Evolutionary conservation across 1,140 invertebrate species (phyloP), one percentile per base, ranked within the genome.

Genomic region (Trichogramma pretiosum): DNA sequence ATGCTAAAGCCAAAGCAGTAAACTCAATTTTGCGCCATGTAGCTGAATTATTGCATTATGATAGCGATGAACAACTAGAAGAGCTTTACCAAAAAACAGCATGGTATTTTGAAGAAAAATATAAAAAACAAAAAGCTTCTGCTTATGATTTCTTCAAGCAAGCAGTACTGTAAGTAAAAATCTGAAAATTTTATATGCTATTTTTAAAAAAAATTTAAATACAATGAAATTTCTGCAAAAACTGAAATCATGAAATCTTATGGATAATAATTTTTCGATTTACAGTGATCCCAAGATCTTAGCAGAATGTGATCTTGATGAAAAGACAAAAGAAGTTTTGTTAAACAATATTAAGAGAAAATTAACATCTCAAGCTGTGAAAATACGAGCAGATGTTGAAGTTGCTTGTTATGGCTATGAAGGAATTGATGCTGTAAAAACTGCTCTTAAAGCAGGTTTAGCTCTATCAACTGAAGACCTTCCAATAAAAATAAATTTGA

Each of bases 101-200:
- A 1, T 99, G 97, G 97, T 78, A 86, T 66, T 99, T 99, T 76
- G 97, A 99, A 71, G 87, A 92, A 58, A 98, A 98, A 70, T 89
- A 90, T 61, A 98, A 95, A 64, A 97, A 93, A 66, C 79, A 81
- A 10, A 77, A 77, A 54, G 86, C 85, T 17, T 91, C 89, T 30
- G 90, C 93, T 36, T 98, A 97, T 74, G 97, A 99, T 69, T 89
- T 92, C 55, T 99, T 99, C 64, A 99, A 99, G 74, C 92, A 96
- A 73, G 91, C 94, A 58, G 94, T 98, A 39, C 77, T 85, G 93
- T 96, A 79, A 82, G 87, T 77, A 39, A 16, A 10, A 17, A 18
- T n/a, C 24, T 10, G 34, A 38, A 37, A 44, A 9, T 26, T 42
- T 21, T 11, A 5, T 28, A 11, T 28, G 24, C 5, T 28, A 28